A percentile compares a stretch with the other conserved stretches of the same genome.
These are phyloP conservation scores for Caenorhabditis parvicauda DNA, from an alignment of 2,888 invertebrate species.

Conservation along the genomic window DNA sequence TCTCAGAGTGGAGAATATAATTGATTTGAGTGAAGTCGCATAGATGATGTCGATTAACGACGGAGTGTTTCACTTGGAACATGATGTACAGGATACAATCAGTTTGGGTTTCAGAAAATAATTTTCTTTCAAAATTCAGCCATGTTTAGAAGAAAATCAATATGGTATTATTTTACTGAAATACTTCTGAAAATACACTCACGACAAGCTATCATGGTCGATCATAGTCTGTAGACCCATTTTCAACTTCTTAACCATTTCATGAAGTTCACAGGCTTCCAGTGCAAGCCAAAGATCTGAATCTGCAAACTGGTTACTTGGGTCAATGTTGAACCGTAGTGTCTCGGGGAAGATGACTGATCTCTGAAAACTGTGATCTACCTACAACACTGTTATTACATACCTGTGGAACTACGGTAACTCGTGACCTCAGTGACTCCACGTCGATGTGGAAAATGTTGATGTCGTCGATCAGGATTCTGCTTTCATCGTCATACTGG, in stretches of 20 bases:
- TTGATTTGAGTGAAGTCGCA: conserved; percentile 5
- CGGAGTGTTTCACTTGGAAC: too few species aligned
- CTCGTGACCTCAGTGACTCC: conserved; percentile 78
- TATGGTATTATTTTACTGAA: background rate
- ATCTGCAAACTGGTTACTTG: conserved; percentile 77
- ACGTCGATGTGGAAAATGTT: conserved; percentile 76
- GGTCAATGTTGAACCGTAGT: conserved; percentile 86
- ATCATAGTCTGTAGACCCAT: conserved; percentile 76
- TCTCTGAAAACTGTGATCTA: conserved; percentile 66
- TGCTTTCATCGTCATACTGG: conserved; percentile 43
- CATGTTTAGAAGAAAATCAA: background rate
- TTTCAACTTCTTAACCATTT: conserved; percentile 75
- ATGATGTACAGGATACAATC: too few species aligned
- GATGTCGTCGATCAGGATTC: conserved; percentile 51
- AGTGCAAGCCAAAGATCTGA: conserved; percentile 83
- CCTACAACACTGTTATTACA: background rate
- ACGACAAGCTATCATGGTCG: too few species aligned
- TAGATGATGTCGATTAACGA: too few species aligned
- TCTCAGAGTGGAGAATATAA: background rate
- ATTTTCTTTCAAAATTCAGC: too few species aligned
- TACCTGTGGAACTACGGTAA: conserved; percentile 73
- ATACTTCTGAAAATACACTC: conserved; percentile 5
- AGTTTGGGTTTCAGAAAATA: too few species aligned
- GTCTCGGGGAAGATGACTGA: conserved; percentile 69
- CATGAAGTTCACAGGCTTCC: conserved; percentile 83